phyloP scores from a whole-genome alignment of 2,888 invertebrate genomes.

The Cerceris ruficornis region DNA sequence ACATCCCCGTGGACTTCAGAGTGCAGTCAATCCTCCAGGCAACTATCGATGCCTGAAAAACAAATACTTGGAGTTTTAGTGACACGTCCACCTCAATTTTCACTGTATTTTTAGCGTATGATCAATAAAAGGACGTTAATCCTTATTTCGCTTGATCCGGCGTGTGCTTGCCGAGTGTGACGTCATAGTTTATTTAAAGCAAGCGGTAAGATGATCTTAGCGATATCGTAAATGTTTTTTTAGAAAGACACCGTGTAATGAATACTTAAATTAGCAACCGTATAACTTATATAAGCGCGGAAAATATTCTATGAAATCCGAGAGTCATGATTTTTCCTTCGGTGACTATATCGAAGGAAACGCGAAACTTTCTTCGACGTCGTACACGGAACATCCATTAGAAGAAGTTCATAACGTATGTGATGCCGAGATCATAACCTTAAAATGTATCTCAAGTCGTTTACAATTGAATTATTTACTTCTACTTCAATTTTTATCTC shows the following conservation, averaged over 20 bases:
- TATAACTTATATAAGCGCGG: not conserved
- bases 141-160: slow-evolving; percentile 43
- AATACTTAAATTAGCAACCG: slow-evolving; percentile 30
- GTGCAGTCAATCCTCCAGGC: too few species aligned
- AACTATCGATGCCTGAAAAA: too few species aligned
- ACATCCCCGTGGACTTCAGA: too few species aligned
- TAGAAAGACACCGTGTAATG: slow-evolving; percentile 36
- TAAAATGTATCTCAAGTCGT: too few species aligned
- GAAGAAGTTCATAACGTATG: too few species aligned
- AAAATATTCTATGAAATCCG: slow-evolving; percentile 13
- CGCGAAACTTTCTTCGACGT: too few species aligned
- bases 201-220: slow-evolving; percentile 55
- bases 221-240: slow-evolving; percentile 50
- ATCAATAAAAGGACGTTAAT: slow-evolving; percentile 44
- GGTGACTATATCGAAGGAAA: not conserved
- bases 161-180: slow-evolving; percentile 46
- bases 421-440: too few species aligned
- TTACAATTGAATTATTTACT: not conserved
- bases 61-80: not conserved
- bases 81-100: slow-evolving; percentile 19
- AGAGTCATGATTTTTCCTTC: not conserved
- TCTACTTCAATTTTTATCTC: not conserved
- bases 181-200: slow-evolving; percentile 62
- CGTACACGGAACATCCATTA: too few species aligned
- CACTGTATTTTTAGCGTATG: slow-evolving; percentile 14